phyloP scores from a whole-genome alignment of 2,888 invertebrate genomes.

The Caenorhabditis sp. region DNA sequence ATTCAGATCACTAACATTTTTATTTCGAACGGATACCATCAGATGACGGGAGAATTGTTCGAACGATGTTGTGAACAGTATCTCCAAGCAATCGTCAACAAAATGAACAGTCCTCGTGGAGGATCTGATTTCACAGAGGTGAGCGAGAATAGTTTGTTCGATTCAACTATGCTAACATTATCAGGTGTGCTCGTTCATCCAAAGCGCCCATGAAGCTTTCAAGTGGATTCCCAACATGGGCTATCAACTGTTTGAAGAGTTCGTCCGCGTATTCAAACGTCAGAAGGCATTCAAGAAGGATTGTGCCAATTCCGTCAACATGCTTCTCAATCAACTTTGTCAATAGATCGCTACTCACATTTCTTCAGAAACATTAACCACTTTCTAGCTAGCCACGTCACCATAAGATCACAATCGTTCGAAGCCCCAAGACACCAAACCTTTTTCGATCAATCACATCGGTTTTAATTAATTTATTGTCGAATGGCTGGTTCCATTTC shows the following conservation, averaged over 20 bases:
- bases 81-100: conserved; percentile 50
- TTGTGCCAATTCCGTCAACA: conserved; percentile 17
- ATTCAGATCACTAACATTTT: conserved; percentile 22
- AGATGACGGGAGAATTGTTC: conserved; percentile 64
- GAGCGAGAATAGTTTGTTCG: neutral
- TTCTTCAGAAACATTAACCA: conserved; percentile 3
- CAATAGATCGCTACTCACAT: neutral
- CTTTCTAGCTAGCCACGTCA: conserved; percentile 7
- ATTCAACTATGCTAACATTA: conserved; percentile 13
- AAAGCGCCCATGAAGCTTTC: conserved; percentile 45
- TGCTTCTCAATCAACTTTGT: conserved; percentile 26
- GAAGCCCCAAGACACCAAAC: neutral
- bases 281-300: conserved; percentile 61
- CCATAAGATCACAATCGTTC: too few species aligned
- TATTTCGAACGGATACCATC: conserved; percentile 53
- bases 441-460: conserved; percentile 2
- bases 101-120: conserved; percentile 51
- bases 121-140: conserved; percentile 30
- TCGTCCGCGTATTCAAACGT: conserved; percentile 51
- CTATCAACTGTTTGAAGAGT: conserved; percentile 53
- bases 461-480: neutral
- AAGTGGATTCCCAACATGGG: conserved; percentile 53
- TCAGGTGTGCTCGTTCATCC: conserved; percentile 31
- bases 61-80: conserved; percentile 67
- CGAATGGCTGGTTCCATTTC: conserved; percentile 49